Conservation (phyloP, 2,797 vertebrate genomes). For the Galaxias olidus region DNA sequence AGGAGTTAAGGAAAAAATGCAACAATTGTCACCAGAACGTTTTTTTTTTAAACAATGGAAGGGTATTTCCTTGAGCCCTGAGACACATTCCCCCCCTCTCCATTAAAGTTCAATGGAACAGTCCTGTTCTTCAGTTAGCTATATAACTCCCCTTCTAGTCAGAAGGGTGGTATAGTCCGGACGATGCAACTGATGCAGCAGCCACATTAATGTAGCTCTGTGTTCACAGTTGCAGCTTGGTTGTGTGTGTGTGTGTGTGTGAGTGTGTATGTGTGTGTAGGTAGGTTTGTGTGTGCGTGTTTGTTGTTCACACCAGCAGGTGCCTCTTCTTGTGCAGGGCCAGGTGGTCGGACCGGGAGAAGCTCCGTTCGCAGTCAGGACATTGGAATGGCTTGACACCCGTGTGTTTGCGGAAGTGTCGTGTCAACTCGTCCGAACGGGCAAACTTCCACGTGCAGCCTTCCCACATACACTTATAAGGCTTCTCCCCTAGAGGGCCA, state of each 20-base stretch:
- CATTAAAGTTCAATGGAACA: no score
- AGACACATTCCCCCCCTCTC: no score
- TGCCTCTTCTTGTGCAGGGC: constrained; percentile 98
- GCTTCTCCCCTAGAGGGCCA: constrained; percentile 87
- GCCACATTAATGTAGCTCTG: no score
- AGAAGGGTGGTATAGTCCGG: no score
- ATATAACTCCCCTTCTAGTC: no score
- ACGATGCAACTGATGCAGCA: no score
- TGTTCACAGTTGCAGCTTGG: background rate
- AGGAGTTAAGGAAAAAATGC: no score
- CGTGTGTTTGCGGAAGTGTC: constrained; percentile 98
- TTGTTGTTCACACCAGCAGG: constrained; percentile 85
- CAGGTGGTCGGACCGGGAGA: constrained; percentile 96
- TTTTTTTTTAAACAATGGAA: no score
- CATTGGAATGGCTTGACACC: constrained; percentile 99
- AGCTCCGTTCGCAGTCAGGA: constrained; percentile 97
- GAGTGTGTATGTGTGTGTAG: constrained; percentile 7
- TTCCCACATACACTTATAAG: constrained; percentile 97
- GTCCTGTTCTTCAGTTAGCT: no score
- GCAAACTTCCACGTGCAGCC: constrained; percentile 99
- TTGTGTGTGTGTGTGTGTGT: background rate
- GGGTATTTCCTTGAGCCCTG: no score
- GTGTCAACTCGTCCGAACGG: constrained; percentile 95
- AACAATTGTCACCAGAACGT: no score
- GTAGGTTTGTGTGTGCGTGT: constrained; percentile 1